These are phyloP conservation scores for Araneus ventricosus DNA, from an alignment of 1,140 invertebrate species.

Conservation along the genomic window DNA sequence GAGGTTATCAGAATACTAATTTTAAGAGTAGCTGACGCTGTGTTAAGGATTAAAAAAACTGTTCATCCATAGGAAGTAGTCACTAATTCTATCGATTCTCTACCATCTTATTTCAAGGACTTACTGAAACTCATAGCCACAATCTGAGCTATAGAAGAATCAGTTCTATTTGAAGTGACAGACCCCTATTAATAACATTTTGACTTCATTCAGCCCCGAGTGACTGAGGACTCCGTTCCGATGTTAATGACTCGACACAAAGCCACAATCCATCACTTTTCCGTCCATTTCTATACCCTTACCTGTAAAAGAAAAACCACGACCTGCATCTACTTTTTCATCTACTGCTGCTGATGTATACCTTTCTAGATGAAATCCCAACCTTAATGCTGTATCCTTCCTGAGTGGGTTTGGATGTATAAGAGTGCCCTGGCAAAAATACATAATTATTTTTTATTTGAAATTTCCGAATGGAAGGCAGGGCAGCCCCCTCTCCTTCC, in stretches of 20 bases:
- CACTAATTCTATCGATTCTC: no score
- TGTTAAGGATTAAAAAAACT: no score
- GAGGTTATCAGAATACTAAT: no score
- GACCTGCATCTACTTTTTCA: slow-evolving; percentile 5
- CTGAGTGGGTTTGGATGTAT: slow-evolving; percentile 1
- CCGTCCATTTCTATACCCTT: slow-evolving; percentile 1
- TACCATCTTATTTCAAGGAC: no score
- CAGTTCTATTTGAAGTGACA: not conserved
- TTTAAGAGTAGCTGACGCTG: no score
- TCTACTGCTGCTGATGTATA: slow-evolving; percentile 30
- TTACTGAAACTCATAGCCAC: no score
- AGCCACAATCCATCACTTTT: slow-evolving; percentile 40
- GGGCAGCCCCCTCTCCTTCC: not conserved
- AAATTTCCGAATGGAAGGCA: slow-evolving; percentile 32
- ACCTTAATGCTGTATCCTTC: slow-evolving; percentile 22
- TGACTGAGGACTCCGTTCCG: not conserved
- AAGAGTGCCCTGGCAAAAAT: slow-evolving; percentile 5
- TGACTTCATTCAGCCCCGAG: not conserved
- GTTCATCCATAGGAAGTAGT: no score
- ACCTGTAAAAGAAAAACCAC: not conserved
- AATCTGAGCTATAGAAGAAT: no score
- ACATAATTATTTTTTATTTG: slow-evolving; percentile 70
- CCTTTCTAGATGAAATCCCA: slow-evolving; percentile 10
- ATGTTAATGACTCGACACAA: slow-evolving; percentile 53
- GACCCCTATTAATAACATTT: not conserved